Conservation (phyloP, 92 coral and sea anemone genomes). For the Chrysogorgia sp. region DNA sequence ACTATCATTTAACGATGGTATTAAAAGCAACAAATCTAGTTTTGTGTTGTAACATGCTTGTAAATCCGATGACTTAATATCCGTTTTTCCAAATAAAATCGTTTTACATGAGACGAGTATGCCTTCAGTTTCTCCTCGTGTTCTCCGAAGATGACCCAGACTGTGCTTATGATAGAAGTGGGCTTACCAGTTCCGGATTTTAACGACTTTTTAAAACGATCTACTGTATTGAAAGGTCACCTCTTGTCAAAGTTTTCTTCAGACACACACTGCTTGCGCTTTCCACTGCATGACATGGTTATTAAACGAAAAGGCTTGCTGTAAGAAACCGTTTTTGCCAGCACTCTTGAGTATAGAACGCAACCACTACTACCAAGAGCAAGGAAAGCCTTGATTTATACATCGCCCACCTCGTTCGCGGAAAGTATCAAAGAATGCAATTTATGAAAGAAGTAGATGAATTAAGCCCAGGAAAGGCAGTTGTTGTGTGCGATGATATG, state of each 20-base stretch:
- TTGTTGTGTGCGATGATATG: slow-evolving; percentile 40
- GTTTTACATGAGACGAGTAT: no score
- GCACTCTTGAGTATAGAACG: background rate
- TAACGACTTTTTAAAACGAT: slow-evolving; percentile 11
- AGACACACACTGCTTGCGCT: slow-evolving; percentile 33
- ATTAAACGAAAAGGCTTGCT: slow-evolving; percentile 32
- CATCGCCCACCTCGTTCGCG: slow-evolving; percentile 40
- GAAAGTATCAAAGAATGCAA: slow-evolving; percentile 37
- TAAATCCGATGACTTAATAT: no score
- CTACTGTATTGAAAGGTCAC: slow-evolving; percentile 24
- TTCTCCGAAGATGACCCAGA: background rate
- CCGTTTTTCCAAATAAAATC: no score
- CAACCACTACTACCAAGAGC: background rate
- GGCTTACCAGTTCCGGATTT: background rate
- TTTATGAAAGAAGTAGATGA: slow-evolving; percentile 26
- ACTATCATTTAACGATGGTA: background rate
- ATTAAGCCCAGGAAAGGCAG: slow-evolving; percentile 11
- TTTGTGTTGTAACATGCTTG: no score
- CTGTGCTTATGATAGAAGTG: slow-evolving; percentile 39
- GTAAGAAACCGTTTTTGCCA: background rate
- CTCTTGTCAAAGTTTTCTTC: slow-evolving; percentile 31
- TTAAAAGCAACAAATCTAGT: no score
- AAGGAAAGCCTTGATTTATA: background rate
- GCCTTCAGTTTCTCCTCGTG: no score
- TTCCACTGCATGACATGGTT: slow-evolving; percentile 20